Evolutionary conservation across 2,888 invertebrate genomes (phyloP), one percentile per base, ranked within the genome.

Genomic region (Artemia sp.): DNA sequence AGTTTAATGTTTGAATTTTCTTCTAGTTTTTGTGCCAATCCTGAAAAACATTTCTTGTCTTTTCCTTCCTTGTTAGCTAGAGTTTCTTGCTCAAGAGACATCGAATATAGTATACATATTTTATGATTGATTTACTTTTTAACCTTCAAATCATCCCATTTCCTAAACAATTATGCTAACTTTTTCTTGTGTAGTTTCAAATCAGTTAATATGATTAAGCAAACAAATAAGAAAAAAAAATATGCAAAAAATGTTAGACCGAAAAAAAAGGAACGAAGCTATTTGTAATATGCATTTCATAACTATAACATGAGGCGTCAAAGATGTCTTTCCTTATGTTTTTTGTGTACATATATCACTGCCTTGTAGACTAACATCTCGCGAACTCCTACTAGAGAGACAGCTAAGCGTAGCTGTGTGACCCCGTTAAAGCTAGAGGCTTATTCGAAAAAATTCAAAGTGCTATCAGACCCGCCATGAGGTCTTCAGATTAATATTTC

Each of bases 401-500:
- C 38, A 38, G 38, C 38, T 38, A 38, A 38, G 38, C 38, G 38
- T 38, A 10, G 64, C 14, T 24, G 14, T 24, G 64, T 19, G 11
- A 24, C 64, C n/a, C 14, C 8, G 64, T 58, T 58, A n/a, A 58
- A n/a, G 12, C 14, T 10, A 19, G 24, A 24, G 24, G 24, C 64
- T 10, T 58, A 24, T 58, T n/a, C n/a, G 24, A 24, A 58, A 58
- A 19, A 19, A 19, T 58, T 58, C n/a, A 58, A 10, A 58, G 64
- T 24, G 64, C 64, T n/a, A 58, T 58, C 64, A 58, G 64, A 58
- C 8, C 64, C 64, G 64, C 64, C 64, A 58, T 58, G 64, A 24
- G 64, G 64, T 58, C 64, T 24, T n/a, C 2, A 24, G 64, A 58
- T 58, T 58, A 58, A 58, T 58, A 58, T 58, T 58, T 58, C 64